Evolutionary conservation across 2,797 vertebrate genomes (phyloP).

Genomic region (Emys orbicularis): DNA sequence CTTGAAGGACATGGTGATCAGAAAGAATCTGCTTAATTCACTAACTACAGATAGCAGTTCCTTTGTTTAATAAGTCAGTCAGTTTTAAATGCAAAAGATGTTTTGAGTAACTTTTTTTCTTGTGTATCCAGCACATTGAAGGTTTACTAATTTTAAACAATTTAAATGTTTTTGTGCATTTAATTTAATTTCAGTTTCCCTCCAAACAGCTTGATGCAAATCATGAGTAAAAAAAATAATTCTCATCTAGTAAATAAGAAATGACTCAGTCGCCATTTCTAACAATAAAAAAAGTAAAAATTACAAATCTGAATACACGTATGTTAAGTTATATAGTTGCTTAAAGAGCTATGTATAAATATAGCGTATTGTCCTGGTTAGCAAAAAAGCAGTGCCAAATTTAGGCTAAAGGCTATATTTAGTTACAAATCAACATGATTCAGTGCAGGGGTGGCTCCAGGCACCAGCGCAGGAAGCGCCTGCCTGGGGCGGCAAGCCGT

Average conservation of each 20-base stretch:
- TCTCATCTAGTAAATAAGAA: background rate
- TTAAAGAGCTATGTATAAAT: background rate
- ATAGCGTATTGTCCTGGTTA: background rate
- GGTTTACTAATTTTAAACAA: background rate
- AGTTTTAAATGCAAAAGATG: background rate
- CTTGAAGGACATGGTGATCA: background rate
- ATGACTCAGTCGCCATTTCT: background rate
- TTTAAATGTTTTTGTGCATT: background rate
- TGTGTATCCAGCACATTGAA: background rate
- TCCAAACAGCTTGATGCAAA: background rate
- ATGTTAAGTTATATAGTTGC: background rate
- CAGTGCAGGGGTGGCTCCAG: background rate
- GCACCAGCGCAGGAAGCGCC: too few relatives aligned
- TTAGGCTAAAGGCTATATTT: background rate
- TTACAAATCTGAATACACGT: background rate
- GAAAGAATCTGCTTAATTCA: background rate
- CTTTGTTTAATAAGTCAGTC: background rate
- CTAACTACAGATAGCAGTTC: background rate
- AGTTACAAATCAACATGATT: background rate
- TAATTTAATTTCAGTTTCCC: background rate
- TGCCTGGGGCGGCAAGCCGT: too few relatives aligned
- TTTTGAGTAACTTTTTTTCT: background rate
- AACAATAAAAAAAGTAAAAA: background rate
- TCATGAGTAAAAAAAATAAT: background rate
- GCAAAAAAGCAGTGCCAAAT: background rate